Evolutionary conservation across 1,140 invertebrate genomes (phyloP).

Genomic region (Heliconius nattereri): DNA sequence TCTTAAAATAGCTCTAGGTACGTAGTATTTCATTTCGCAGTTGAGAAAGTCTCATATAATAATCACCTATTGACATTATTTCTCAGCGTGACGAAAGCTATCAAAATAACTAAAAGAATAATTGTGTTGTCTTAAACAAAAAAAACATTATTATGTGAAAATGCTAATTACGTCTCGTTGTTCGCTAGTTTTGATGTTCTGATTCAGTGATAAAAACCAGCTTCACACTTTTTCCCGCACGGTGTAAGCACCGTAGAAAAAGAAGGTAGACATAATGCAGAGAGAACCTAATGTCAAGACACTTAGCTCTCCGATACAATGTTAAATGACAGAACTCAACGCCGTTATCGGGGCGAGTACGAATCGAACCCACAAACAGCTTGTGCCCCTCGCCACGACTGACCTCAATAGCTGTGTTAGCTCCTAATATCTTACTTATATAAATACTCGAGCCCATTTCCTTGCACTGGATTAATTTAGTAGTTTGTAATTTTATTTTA

Average conservation of each 20-base stretch:
- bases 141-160: slow-evolving; percentile 6
- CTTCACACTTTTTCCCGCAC: too few relatives aligned
- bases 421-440: background rate
- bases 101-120: background rate
- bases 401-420: too few relatives aligned
- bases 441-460: background rate
- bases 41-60: slow-evolving; percentile 5
- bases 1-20: too few relatives aligned
- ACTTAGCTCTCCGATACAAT: too few relatives aligned
- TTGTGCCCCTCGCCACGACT: too few relatives aligned
- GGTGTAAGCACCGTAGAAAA: too few relatives aligned
- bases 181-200: background rate
- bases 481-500: background rate
- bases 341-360: too few relatives aligned
- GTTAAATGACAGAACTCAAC: too few relatives aligned
- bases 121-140: background rate
- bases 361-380: too few relatives aligned
- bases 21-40: background rate
- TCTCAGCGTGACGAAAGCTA: background rate
- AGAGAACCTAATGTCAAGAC: too few relatives aligned
- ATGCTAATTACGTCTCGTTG: background rate
- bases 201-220: background rate
- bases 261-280: too few relatives aligned
- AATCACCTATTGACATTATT: slow-evolving; percentile 1
- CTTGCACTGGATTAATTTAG: background rate